Conservation (phyloP, 2,888 invertebrate species). For the Cistogaster globosa region DNA sequence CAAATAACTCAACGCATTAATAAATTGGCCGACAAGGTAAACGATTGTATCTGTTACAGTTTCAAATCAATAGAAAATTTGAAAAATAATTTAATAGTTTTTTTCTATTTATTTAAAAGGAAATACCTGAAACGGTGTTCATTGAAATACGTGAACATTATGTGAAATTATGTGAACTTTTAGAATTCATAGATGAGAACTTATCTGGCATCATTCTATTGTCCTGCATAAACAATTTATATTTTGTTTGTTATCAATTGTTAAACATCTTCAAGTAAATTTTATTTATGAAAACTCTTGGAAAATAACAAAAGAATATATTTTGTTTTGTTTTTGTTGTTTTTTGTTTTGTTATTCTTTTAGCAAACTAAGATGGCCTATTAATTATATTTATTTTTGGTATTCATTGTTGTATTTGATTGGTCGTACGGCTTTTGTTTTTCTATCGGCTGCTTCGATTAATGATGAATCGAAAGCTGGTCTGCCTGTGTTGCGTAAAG, state of each 20-base stretch:
- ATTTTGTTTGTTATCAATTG: constrained; percentile 89
- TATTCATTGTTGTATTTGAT: constrained; percentile 85
- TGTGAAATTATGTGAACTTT: constrained; percentile 86
- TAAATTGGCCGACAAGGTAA: constrained; percentile 76
- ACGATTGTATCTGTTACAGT: background rate
- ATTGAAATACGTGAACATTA: constrained; percentile 87
- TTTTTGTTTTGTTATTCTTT: background rate
- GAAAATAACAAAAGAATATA: constrained; percentile 7
- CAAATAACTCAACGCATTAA: constrained; percentile 84
- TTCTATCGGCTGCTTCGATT: constrained; percentile 84
- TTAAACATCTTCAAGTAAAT: constrained; percentile 84
- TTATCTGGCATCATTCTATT: constrained; percentile 88
- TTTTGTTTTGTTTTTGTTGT: background rate
- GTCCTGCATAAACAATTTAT: constrained; percentile 88
- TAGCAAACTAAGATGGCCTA: constrained; percentile 81
- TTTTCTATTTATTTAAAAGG: constrained; percentile 66
- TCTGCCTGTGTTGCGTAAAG: constrained; percentile 83
- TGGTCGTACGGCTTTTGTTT: constrained; percentile 84
- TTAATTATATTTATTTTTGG: constrained; percentile 84
- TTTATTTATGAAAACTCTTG: background rate
- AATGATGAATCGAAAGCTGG: constrained; percentile 85
- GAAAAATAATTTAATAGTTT: constrained; percentile 4
- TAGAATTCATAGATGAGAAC: constrained; percentile 85
- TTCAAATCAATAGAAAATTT: background rate
- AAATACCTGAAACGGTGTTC: constrained; percentile 84